Evolutionary conservation across 2,797 vertebrate genomes (phyloP), one percentile per base, ranked within the genome.

Genomic region (Calcarius lapponicus): DNA sequence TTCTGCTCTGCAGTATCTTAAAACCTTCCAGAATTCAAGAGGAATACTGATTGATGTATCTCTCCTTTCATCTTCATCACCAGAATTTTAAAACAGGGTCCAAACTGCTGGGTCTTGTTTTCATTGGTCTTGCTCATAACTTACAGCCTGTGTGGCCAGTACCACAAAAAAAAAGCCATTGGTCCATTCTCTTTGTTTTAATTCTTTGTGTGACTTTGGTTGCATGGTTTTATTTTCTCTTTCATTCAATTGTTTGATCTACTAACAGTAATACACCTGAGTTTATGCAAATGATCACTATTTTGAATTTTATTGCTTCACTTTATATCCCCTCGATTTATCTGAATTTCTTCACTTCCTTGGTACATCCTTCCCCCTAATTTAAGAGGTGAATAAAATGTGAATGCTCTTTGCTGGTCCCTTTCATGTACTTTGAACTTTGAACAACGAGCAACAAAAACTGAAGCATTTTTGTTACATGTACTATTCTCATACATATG

Each of bases 301-400:
- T 78, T 92, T 91, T 85, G 71, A 85, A 90, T 95, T 96, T 85
- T 95, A 93, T 93, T 96, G 47, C 90, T 80, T 62, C 15, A 3
- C n/a, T 92, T 94, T 57, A 65, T 95, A 88, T 88, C 70, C 78
- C 53, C 71, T 88, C 65, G 48, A 71, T 89, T 96, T 86, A 50
- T 74, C 62, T 87, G 90, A 64, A 87, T 90, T 92, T 94, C 80
- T 79, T 95, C 94, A 82, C 93, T 94, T 86, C 43, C 57, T 82
- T 95, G 64, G 67, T 74, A 90, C 64, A 95, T 78, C 61, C 83
- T 92, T 85, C 25, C 67, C n/a, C 38, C 38, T 85, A 74, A 95
- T 88, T 90, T 67, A 90, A 78, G 73, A 64, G 43, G 20, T 45
- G 1, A 84, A 92, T 82, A 94, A 92, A 93, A 85, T 34, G 60